Evolutionary conservation across 2,797 vertebrate genomes (phyloP).

Genomic region (Eulemur rubriventer): DNA sequence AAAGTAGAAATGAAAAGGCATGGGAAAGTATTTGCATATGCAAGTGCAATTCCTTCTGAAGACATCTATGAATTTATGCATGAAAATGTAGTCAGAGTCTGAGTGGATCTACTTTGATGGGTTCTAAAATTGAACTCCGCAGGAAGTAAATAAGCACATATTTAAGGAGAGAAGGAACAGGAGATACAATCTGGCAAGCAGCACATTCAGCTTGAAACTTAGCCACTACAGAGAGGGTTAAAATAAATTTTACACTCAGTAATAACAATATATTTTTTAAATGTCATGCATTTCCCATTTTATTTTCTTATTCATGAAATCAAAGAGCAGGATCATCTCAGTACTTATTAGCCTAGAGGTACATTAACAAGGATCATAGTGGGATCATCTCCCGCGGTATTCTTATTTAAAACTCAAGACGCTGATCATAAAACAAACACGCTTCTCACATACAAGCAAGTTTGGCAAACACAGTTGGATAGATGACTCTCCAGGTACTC

Average conservation of each 20-base stretch:
- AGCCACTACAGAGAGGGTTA: slow-evolving; percentile 63
- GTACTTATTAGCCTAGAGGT: slow-evolving; percentile 70
- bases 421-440: slow-evolving; percentile 67
- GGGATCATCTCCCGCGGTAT: slow-evolving; percentile 37
- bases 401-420: slow-evolving; percentile 73
- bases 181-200: slow-evolving; percentile 63
- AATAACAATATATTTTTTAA: slow-evolving; percentile 62
- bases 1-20: slow-evolving; percentile 72
- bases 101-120: slow-evolving; percentile 82
- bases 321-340: slow-evolving; percentile 63
- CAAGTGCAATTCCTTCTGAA: slow-evolving; percentile 78
- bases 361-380: slow-evolving; percentile 60
- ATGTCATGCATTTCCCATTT: slow-evolving; percentile 46
- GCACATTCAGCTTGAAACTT: slow-evolving; percentile 58
- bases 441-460: slow-evolving; percentile 58
- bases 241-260: slow-evolving; percentile 61
- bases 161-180: slow-evolving; percentile 75
- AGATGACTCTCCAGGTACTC: slow-evolving; percentile 49
- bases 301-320: slow-evolving; percentile 73
- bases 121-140: slow-evolving; percentile 83
- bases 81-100: slow-evolving; percentile 81
- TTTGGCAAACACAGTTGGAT: slow-evolving; percentile 56
- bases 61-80: slow-evolving; percentile 80
- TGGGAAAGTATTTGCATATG: slow-evolving; percentile 67
- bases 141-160: slow-evolving; percentile 84